Base-by-base conservation (phyloP, 2,113 vertebrate genomes). In the Dromiciops gliroides region DNA sequence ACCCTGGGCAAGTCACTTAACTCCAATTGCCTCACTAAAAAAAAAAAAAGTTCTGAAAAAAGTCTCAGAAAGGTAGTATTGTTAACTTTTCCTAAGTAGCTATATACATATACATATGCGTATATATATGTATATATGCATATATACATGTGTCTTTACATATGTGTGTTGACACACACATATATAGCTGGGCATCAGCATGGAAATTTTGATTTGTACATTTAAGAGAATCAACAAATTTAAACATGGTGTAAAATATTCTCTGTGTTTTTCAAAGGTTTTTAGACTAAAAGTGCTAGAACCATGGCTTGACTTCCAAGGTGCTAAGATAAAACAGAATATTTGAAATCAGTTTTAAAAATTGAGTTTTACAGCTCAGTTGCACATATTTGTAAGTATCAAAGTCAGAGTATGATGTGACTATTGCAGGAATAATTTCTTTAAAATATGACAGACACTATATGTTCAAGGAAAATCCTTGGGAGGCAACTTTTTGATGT, bases 1-100 rank as follows among this genome's bases (percentile, higher is more conserved):
- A n/a, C n/a, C n/a, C n/a, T n/a, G n/a, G n/a, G n/a, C n/a, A n/a
- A n/a, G n/a, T n/a, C n/a, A n/a, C n/a, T n/a, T n/a, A n/a, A n/a
- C n/a, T n/a, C n/a, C n/a, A n/a, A n/a, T n/a, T n/a, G n/a, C n/a
- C n/a, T n/a, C n/a, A n/a, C n/a, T n/a, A n/a, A n/a, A n/a, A n/a
- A n/a, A n/a, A n/a, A n/a, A n/a, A n/a, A n/a, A n/a, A n/a, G n/a
- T n/a, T n/a, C n/a, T 48, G 48, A 94, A 94, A 90, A 51, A 91
- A 0, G 25, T 37, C 16, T 89, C n/a, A 47, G 50, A 93, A 95
- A 88, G 11, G 2, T 11, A 88, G 95, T 95, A 91, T 26, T 56
- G 83, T 94, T 94, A 90, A 19, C 12, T 94, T 95, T 88, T 50
- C 31, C 11, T 89, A 37, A 51, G 12, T 89, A 44, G 56, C 8